phyloP scores from a whole-genome alignment of 2,797 vertebrate genomes.

The Galaxias olidus region DNA sequence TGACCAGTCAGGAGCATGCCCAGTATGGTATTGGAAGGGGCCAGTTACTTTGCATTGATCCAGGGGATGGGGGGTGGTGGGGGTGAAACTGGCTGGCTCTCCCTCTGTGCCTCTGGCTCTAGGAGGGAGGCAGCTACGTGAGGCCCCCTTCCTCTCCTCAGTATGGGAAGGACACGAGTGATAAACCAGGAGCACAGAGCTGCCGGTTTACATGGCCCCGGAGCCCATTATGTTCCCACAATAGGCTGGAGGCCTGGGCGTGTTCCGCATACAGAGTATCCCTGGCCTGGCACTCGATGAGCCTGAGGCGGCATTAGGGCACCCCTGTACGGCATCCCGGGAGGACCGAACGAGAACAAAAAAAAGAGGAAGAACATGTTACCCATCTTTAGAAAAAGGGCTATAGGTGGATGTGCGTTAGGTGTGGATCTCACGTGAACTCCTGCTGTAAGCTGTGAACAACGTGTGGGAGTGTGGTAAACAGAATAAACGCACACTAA shows the following conservation, averaged over 20 bases:
- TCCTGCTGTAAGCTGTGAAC: too few relatives aligned
- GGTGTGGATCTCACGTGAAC: too few relatives aligned
- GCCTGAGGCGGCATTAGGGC: constrained; percentile 60
- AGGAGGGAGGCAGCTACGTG: too few relatives aligned
- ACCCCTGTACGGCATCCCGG: constrained; percentile 35
- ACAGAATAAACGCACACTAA: too few relatives aligned
- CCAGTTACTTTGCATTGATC: constrained; percentile 39
- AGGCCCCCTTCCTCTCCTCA: constrained; percentile 34
- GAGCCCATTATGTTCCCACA: constrained; percentile 75
- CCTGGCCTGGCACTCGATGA: constrained; percentile 68
- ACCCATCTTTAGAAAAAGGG: too few relatives aligned
- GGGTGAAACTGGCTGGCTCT: background rate
- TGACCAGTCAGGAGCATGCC: too few relatives aligned
- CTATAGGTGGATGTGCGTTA: too few relatives aligned
- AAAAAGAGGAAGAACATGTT: too few relatives aligned
- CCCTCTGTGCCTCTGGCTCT: constrained; percentile 19
- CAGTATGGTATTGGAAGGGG: constrained; percentile 9
- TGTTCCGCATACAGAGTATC: constrained; percentile 73
- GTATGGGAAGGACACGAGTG: constrained; percentile 66
- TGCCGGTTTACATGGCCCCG: constrained; percentile 67
- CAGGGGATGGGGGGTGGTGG: constrained; percentile 36
- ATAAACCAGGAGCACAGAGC: constrained; percentile 70
- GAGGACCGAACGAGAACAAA: too few relatives aligned
- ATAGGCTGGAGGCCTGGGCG: constrained; percentile 64
- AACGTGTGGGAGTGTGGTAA: too few relatives aligned